These are phyloP conservation scores for Mamestra configurata DNA, from an alignment of 1,140 invertebrate species.

Conservation along the genomic window DNA sequence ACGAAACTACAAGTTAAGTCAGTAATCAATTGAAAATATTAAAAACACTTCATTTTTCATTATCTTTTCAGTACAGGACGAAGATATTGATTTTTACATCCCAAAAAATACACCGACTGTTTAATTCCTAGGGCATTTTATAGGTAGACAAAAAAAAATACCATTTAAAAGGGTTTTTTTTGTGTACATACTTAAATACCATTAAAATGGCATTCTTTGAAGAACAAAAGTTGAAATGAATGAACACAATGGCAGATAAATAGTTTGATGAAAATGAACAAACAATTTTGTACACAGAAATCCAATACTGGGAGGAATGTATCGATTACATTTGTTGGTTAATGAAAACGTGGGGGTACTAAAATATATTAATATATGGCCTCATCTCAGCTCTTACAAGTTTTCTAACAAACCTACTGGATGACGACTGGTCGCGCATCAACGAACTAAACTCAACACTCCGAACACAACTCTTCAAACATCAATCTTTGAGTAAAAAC, in stretches of 20 bases:
- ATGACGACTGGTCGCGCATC: slow-evolving; percentile 67
- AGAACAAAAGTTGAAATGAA: background rate
- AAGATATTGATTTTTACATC: background rate
- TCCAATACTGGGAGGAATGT: slow-evolving; percentile 76
- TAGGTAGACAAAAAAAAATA: background rate
- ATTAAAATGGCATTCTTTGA: background rate
- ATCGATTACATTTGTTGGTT: slow-evolving; percentile 55
- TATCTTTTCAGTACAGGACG: background rate
- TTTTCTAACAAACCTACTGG: slow-evolving; percentile 84
- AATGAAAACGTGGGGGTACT: slow-evolving; percentile 43
- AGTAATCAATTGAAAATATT: slow-evolving; percentile 20
- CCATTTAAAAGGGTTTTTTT: background rate
- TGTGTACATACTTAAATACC: too few relatives aligned
- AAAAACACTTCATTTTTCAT: slow-evolving; percentile 11
- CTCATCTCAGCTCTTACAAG: slow-evolving; percentile 81
- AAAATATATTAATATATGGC: slow-evolving; percentile 63
- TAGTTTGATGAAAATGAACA: slow-evolving; percentile 45
- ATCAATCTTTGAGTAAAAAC: slow-evolving; percentile 44
- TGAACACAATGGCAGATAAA: slow-evolving; percentile 49
- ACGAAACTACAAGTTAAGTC: slow-evolving; percentile 36
- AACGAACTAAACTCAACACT: slow-evolving; percentile 51
- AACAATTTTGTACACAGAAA: slow-evolving; percentile 68
- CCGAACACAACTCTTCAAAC: slow-evolving; percentile 52
- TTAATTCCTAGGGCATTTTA: background rate
- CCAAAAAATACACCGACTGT: background rate